A percentile compares a stretch with the other conserved stretches of the same genome.
phyloP scores from a whole-genome alignment of 2,888 invertebrate genomes.

The Ennomos erosarius region DNA sequence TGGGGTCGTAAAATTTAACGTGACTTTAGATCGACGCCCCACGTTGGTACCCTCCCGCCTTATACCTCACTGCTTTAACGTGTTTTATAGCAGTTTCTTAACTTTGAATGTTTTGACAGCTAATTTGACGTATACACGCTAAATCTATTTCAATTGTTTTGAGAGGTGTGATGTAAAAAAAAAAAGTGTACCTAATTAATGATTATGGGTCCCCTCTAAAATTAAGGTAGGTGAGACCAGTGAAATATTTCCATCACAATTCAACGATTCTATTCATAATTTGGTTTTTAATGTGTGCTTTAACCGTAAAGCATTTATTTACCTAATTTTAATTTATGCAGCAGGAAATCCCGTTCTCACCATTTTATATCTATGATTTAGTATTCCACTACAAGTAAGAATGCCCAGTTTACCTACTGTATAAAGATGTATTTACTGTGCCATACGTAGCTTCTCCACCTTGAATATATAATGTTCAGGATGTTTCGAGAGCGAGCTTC shows the following conservation, averaged over 20 bases:
- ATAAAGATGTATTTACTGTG: constrained; percentile 1
- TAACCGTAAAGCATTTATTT: too few relatives aligned
- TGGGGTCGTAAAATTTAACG: constrained; percentile 66
- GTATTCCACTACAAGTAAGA: background rate
- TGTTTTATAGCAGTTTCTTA: constrained; percentile 15
- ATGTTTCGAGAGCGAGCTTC: constrained; percentile 36
- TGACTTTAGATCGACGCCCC: constrained; percentile 45
- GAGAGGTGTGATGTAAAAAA: too few relatives aligned
- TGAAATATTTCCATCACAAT: too few relatives aligned
- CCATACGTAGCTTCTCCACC: constrained; percentile 13
- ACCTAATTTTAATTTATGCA: too few relatives aligned
- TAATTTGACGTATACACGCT: constrained; percentile 6
- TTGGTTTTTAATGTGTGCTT: too few relatives aligned
- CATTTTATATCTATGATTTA: too few relatives aligned
- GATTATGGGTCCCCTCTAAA: too few relatives aligned
- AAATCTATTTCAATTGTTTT: too few relatives aligned
- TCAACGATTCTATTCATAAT: too few relatives aligned
- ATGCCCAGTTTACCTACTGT: constrained; percentile 11
- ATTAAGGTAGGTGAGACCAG: too few relatives aligned
- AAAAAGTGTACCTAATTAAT: too few relatives aligned
- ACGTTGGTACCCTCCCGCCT: constrained; percentile 21
- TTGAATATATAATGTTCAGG: constrained; percentile 33
- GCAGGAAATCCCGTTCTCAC: too few relatives aligned
- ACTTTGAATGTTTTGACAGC: constrained; percentile 14
- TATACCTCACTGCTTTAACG: constrained; percentile 5